phyloP scores from a whole-genome alignment of 2,113 vertebrate genomes.

The Melanocharis versteri region DNA sequence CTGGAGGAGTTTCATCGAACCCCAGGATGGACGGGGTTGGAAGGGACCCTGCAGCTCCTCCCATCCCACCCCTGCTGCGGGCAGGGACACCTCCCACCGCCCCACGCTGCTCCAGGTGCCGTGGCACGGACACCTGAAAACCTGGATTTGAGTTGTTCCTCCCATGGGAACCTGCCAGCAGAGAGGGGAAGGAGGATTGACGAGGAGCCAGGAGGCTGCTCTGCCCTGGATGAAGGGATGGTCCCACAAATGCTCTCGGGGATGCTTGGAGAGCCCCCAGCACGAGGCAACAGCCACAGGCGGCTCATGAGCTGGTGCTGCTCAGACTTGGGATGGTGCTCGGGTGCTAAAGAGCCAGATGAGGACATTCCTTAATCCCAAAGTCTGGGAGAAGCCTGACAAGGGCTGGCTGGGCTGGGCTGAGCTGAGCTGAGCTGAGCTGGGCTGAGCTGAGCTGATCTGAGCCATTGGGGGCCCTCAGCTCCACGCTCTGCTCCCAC shows the following conservation, averaged over 20 bases:
- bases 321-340: neutral
- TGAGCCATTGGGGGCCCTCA: neutral
- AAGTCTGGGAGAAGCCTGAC: neutral
- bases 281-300: neutral
- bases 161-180: neutral
- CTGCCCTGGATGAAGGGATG: neutral
- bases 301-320: neutral
- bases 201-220: neutral
- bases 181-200: neutral
- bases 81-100: neutral
- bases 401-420: neutral
- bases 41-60: too few species aligned
- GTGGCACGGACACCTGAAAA: neutral
- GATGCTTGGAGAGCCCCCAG: neutral
- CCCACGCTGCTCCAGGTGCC: neutral
- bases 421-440: accelerated
- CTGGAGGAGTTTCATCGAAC: neutral
- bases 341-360: neutral
- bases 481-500: accelerated
- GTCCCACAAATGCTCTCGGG: neutral
- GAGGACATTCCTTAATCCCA: neutral
- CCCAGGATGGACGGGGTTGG: neutral
- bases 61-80: too few species aligned
- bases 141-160: neutral
- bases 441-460: too few species aligned